Evolutionary conservation across 1,140 invertebrate species (phyloP).

Genomic region (Drosophila biarmipes): DNA sequence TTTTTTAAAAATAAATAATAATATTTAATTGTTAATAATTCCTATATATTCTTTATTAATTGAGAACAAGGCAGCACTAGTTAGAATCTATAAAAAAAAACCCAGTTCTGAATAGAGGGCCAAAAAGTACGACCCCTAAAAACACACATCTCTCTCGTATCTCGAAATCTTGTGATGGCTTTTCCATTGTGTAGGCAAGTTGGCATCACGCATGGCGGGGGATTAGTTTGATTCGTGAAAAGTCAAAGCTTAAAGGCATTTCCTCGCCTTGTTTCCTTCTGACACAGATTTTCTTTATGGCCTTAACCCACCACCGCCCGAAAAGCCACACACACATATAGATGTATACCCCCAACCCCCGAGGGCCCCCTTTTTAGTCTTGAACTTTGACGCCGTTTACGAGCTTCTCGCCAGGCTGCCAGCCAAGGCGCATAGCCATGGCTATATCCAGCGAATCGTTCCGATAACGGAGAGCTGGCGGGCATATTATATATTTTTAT

Average conservation of each 20-base stretch:
- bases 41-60: too few species aligned
- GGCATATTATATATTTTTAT: slow-evolving; percentile 78
- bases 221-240: slow-evolving; percentile 49
- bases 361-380: slow-evolving; percentile 7
- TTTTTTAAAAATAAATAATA: too few species aligned
- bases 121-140: too few species aligned
- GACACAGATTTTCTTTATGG: slow-evolving; percentile 68
- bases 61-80: too few species aligned
- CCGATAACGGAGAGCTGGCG: slow-evolving; percentile 67
- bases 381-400: slow-evolving; percentile 52
- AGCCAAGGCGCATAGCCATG: slow-evolving; percentile 10
- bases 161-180: background rate
- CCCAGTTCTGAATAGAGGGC: too few species aligned
- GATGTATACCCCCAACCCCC: background rate
- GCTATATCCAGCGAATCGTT: slow-evolving; percentile 38
- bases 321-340: slow-evolving; percentile 5
- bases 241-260: slow-evolving; percentile 58
- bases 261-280: slow-evolving; percentile 40
- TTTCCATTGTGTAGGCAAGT: slow-evolving; percentile 15
- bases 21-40: too few species aligned
- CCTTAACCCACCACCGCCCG: slow-evolving; percentile 34
- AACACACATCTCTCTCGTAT: background rate
- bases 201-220: slow-evolving; percentile 16
- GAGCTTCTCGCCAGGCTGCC: slow-evolving; percentile 48
- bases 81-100: too few species aligned